Conservation (phyloP, 1,140 invertebrate species). For the Pectinophora gossypiella region DNA sequence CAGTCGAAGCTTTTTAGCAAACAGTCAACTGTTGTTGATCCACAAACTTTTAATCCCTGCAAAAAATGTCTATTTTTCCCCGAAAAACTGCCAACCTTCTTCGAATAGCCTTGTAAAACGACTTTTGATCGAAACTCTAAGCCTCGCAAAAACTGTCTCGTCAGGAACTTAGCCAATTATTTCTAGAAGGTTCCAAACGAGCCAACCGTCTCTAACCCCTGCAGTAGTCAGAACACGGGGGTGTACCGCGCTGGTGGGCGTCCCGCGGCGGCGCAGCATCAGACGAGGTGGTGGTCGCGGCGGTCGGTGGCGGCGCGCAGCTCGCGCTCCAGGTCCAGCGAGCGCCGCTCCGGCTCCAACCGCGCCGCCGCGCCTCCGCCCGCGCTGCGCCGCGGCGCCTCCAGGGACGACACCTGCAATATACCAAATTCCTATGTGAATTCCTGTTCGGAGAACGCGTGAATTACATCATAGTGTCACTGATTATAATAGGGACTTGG, state of each 20-base stretch:
- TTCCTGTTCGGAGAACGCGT: no score
- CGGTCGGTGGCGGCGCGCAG: constrained; percentile 60
- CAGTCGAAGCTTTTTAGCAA: no score
- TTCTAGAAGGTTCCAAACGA: not conserved
- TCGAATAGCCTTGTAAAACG: no score
- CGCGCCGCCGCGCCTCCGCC: constrained; percentile 32
- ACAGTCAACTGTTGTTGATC: no score
- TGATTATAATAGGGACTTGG: no score
- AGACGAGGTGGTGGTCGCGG: constrained; percentile 64
- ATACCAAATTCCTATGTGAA: no score
- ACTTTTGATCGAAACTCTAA: no score
- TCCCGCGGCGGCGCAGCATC: constrained; percentile 21
- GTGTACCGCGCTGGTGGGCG: no score
- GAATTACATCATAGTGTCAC: no score
- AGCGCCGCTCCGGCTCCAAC: constrained; percentile 57
- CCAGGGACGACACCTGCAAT: constrained; percentile 63
- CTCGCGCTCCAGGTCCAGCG: constrained; percentile 64
- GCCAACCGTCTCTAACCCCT: not conserved
- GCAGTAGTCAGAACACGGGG: not conserved
- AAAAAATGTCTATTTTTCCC: no score
- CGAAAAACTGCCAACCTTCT: no score
- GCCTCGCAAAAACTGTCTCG: not conserved
- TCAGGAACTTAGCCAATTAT: not conserved
- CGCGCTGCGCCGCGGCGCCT: constrained; percentile 53
- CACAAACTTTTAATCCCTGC: no score